Evolutionary conservation across 2,888 invertebrate genomes (phyloP).

Genomic region (Priocnemis perturbator): DNA sequence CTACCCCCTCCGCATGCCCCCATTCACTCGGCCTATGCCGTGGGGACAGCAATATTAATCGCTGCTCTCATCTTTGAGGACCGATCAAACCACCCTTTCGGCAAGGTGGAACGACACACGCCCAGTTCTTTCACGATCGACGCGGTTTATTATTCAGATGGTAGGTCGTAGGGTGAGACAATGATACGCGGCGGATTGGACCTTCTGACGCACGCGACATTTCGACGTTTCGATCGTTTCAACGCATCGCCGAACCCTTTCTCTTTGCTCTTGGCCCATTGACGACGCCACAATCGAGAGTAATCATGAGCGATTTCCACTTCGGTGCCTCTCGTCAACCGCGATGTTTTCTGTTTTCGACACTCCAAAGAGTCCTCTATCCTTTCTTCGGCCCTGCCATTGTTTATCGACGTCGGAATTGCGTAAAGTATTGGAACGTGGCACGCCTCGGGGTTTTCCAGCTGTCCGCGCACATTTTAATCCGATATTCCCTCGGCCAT

Average conservation of each 20-base stretch:
- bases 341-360: not conserved
- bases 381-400: not conserved
- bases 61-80: conserved; percentile 15
- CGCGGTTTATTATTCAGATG: conserved; percentile 21
- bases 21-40: conserved; percentile 1
- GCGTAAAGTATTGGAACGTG: no score
- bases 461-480: conserved; percentile 2
- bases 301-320: conserved; percentile 19
- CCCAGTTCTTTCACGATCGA: conserved; percentile 28
- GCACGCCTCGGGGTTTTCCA: not conserved
- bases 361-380: conserved; percentile 9
- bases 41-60: conserved; percentile 30
- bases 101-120: conserved; percentile 52
- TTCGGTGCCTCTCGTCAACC: no score
- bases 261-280: conserved; percentile 1
- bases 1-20: not conserved
- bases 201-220: conserved; percentile 25
- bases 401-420: conserved; percentile 23
- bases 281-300: conserved; percentile 4
- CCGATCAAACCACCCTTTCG: conserved; percentile 23
- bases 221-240: conserved; percentile 41
- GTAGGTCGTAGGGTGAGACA: conserved; percentile 43
- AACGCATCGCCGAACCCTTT: conserved; percentile 59
- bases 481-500: not conserved
- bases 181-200: conserved; percentile 21